A percentile compares a stretch with the other conserved stretches of the same genome.
Conservation (phyloP, 2,113 vertebrate species). For the Cavia porcellus region DNA sequence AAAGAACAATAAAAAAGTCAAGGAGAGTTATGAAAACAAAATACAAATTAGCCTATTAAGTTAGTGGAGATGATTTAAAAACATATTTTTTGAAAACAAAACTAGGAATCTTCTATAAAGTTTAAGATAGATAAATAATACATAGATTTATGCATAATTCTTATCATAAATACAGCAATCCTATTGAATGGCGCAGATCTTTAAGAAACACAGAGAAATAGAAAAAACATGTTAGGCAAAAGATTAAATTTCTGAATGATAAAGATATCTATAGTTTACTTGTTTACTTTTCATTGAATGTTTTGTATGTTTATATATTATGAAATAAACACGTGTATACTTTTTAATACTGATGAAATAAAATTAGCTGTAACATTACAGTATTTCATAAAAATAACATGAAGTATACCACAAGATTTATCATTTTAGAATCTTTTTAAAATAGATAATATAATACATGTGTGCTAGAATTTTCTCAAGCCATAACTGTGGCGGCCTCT, state of each 20-base stretch:
- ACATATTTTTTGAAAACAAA: not conserved
- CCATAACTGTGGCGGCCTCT: not conserved
- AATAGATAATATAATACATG: not conserved
- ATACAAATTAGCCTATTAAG: not conserved
- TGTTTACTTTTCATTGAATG: not conserved
- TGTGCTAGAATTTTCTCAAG: not conserved
- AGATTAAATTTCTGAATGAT: not conserved
- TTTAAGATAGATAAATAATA: not conserved
- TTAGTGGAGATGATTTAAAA: not conserved
- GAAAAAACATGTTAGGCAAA: not conserved
- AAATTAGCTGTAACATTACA: not conserved
- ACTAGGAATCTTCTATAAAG: not conserved
- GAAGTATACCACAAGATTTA: not conserved
- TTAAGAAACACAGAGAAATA: not conserved
- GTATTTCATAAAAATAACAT: not conserved
- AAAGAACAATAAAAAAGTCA: not conserved
- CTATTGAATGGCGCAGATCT: not conserved
- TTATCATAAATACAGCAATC: not conserved
- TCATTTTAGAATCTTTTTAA: not conserved
- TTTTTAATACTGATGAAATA: not conserved
- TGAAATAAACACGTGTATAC: not conserved
- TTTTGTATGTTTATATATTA: not conserved
- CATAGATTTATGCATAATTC: not conserved
- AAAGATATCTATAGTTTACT: not conserved
- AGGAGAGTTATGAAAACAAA: not conserved